Base-by-base conservation (phyloP, 2,888 invertebrate genomes). In the Drosophila meridionalis region DNA sequence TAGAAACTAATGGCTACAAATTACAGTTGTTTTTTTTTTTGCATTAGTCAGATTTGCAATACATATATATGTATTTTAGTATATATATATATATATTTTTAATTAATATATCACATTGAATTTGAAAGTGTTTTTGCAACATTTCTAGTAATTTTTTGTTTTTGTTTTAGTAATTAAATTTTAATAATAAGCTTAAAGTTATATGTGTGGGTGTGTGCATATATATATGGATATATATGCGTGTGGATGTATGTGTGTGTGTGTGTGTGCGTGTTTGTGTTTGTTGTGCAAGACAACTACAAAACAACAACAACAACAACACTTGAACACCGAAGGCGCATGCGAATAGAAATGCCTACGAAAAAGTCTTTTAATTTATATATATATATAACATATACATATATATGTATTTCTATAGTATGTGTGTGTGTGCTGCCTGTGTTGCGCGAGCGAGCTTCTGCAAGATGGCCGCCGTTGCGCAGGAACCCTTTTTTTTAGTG, bases 361-460 rank as follows among this genome's bases (percentile, higher is more conserved):
- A 85, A 90, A 81, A 91, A 91, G 91, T 91, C 92, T 90, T 91
- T 91, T 86, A 76, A 71, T 75, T 67, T 63, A 53, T 50, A 63
- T 63, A 65, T 59, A 68, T 60, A 50, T 50, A 32, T 48, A 30
- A 14, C 59, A 26, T 32, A 30, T 70, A 61, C 64, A 28, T 62
- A 12, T 12, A 30, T 14, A 14, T 48, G 3, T 30, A 30, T 8
- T 8, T 48, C 28, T 48, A 48, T 30, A 14, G 7, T 48, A 9
- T 59, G 9, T 63, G 8, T 45, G n/a, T 68, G 48, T 59, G 45
- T 73, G 47, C 40, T 77, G 73, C 67, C 63, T 73, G 69, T 62
- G 58, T 62, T 32, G 83, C 78, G 72, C 72, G 43, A 47, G 77
- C 79, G 82, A 87, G 40, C 83, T 75, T 69, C 85, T 73, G 71